Base-by-base conservation (phyloP, 64 coral and sea anemone species). In the Dendronephthya gigantea region DNA sequence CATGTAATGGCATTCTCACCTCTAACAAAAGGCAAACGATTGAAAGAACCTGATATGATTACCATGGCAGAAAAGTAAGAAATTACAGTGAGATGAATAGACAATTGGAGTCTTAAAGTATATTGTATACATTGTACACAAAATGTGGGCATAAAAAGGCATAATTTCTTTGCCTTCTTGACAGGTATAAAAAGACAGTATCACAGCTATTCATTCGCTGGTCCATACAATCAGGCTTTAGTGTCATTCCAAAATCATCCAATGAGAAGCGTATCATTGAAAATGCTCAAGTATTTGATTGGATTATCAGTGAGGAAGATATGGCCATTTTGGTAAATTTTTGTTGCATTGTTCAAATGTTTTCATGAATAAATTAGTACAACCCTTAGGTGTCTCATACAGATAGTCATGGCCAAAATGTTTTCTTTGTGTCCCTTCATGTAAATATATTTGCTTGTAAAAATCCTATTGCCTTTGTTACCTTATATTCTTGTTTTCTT, bases 201-300 rank as follows among this genome's bases (percentile, higher is more conserved):
- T 4, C 86, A 19, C 86, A 88, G 40, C n/a, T 88, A 40, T 76
- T 88, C 19, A 82, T 88, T 32, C 41, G 86, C 13, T 88, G 86
- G 86, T 79, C 68, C 35, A 30, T 55, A 51, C 86, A 88, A 13
- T 79, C 69, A 41, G 86, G 47, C 22, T 88, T 79, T 29, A 75
- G 65, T 49, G 48, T 47, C 12, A 81, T 88, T 50, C 86, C 86
- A 35, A 88, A 88, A 50, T 88, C 86, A 1, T 79, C 86, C 27
- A 52, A 79, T 9, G 16, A 69, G 40, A 25, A 88, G 52, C 69
- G 86, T 35, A 88, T 88, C 49, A 88, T 50, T 33, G 86, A 69
- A 55, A 88, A 88, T 88, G 81, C 39, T 27, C 86, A 88, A 81
- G 86, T 88, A 33, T 88, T 88, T 88, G 86, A 88, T 36, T 88